A percentile compares a stretch with the other conserved stretches of the same genome.
Conservation (phyloP, 2,113 vertebrate genomes). For the Amphilophus citrinellus region DNA sequence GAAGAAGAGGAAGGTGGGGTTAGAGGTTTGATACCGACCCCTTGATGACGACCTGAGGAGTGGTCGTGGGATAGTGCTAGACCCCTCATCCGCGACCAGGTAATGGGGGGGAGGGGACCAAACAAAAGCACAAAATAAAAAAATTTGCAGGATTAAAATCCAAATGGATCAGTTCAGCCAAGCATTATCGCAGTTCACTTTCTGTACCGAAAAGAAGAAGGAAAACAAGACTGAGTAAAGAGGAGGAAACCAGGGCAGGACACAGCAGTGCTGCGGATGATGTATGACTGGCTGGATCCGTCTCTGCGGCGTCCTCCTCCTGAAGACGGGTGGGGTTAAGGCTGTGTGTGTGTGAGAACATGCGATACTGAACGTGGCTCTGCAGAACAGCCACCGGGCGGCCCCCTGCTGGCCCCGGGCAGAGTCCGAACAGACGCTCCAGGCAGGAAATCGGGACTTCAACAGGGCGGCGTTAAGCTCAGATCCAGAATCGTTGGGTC, state of each 20-base stretch:
- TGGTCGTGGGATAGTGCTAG: constrained; percentile 35
- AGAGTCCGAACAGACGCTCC: constrained; percentile 47
- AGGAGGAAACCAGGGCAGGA: constrained; percentile 43
- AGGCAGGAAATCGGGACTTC: constrained; percentile 36
- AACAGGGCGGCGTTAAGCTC: constrained; percentile 37
- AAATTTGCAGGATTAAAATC: constrained; percentile 7
- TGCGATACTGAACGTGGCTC: constrained; percentile 57
- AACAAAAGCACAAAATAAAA: background rate
- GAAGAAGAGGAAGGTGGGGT: constrained; percentile 35
- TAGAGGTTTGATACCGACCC: constrained; percentile 55
- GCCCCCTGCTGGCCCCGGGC: background rate
- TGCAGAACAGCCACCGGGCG: background rate
- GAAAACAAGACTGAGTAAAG: background rate
- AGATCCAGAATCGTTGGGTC: constrained; percentile 61
- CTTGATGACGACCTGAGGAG: constrained; percentile 66
- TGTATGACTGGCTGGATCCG: constrained; percentile 28
- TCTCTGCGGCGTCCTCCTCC: constrained; percentile 37
- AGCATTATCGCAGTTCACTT: constrained; percentile 38
- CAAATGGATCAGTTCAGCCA: constrained; percentile 22
- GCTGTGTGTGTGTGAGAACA: constrained; percentile 61
- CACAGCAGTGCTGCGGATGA: constrained; percentile 25
- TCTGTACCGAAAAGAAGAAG: background rate
- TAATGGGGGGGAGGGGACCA: constrained; percentile 2
- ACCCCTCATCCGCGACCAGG: constrained; percentile 43
- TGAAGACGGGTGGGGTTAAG: constrained; percentile 62